phyloP scores from a whole-genome alignment of 2,888 invertebrate genomes.

The Limenitis camilla region DNA sequence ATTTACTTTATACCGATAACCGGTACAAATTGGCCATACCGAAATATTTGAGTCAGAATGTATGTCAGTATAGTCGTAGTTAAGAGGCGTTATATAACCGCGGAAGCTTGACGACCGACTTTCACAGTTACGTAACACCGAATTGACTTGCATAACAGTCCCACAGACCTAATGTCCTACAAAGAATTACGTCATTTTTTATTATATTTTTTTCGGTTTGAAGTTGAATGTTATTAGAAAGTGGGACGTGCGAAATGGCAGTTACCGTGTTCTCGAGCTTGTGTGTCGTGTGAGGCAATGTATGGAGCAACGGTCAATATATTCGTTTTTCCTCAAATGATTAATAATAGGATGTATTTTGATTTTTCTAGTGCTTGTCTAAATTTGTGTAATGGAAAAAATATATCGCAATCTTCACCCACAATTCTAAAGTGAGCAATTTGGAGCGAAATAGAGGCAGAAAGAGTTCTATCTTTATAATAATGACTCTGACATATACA shows the following conservation, averaged over 20 bases:
- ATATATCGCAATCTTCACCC: too few species aligned
- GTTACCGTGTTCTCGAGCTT: constrained; percentile 13
- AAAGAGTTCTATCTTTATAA: too few species aligned
- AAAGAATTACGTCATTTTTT: constrained; percentile 53
- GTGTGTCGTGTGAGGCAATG: constrained; percentile 19
- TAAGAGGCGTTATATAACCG: constrained; percentile 52
- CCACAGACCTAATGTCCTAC: constrained; percentile 69
- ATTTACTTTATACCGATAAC: constrained; percentile 2
- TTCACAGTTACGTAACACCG: constrained; percentile 58
- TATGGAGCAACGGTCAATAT: constrained; percentile 5
- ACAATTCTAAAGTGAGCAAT: too few species aligned
- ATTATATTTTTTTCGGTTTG: constrained; percentile 44
- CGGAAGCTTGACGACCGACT: constrained; percentile 67
- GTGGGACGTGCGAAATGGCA: constrained; percentile 64
- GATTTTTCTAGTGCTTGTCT: not conserved
- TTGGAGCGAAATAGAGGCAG: too few species aligned
- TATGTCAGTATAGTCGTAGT: constrained; percentile 38
- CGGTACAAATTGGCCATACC: constrained; percentile 7
- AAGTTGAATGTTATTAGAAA: constrained; percentile 66
- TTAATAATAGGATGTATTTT: not conserved
- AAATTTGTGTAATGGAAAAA: too few species aligned
- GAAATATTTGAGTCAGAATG: constrained; percentile 28
- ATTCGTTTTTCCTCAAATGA: not conserved
- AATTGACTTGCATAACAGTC: constrained; percentile 50
- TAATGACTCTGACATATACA: too few species aligned